phyloP scores from a whole-genome alignment of 2,797 vertebrate genomes.

The Alca torda region DNA sequence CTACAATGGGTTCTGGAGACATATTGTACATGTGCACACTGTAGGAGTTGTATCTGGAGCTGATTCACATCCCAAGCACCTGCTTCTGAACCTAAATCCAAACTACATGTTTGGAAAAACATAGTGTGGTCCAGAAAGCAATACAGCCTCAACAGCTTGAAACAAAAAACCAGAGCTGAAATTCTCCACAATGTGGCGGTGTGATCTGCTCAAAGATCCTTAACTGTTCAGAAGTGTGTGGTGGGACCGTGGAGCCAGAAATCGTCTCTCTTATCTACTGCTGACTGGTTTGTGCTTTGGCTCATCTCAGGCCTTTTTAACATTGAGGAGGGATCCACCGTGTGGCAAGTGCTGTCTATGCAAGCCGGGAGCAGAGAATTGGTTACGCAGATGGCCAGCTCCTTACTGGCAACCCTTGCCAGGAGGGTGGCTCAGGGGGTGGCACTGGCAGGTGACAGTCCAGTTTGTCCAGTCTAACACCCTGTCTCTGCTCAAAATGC shows the following conservation, averaged over 20 bases:
- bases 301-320: not conserved
- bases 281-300: not conserved
- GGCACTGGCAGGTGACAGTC: not conserved
- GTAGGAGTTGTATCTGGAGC: not conserved
- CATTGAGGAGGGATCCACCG: not conserved
- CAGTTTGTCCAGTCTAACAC: not conserved
- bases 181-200: not conserved
- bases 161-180: not conserved
- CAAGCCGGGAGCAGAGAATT: not conserved
- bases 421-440: not conserved
- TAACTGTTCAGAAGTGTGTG: not conserved
- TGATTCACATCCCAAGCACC: not conserved
- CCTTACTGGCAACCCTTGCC: not conserved
- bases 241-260: not conserved
- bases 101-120: not conserved
- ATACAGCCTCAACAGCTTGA: not conserved
- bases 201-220: not conserved
- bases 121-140: not conserved
- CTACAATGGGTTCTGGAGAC: not conserved
- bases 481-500: not conserved
- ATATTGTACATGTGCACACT: not conserved
- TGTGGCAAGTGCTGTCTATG: not conserved
- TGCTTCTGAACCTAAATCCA: not conserved
- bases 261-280: not conserved
- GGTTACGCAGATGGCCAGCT: not conserved